Evolutionary conservation across 2,797 vertebrate species (phyloP).

Genomic region (Amniataba percoides): DNA sequence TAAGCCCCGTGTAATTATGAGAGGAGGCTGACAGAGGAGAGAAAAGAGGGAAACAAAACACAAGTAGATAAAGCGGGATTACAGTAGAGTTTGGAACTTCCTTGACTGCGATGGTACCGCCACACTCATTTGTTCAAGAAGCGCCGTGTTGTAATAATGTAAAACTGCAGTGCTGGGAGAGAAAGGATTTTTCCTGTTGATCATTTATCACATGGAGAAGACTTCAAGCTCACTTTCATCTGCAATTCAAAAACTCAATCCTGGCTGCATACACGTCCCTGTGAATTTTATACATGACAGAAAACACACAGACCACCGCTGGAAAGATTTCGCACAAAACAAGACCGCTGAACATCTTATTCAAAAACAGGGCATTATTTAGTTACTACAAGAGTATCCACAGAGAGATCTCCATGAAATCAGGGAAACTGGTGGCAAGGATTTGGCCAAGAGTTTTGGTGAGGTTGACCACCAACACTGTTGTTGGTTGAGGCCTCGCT

Average conservation of each 20-base stretch:
- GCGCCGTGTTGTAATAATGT: constrained; percentile 45
- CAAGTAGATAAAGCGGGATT: constrained; percentile 71
- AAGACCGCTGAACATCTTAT: not conserved
- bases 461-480: not conserved
- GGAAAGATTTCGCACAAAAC: not conserved
- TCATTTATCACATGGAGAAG: constrained; percentile 20
- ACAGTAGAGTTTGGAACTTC: constrained; percentile 57
- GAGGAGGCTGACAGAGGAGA: constrained; percentile 53
- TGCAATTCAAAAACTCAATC: not conserved
- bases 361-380: not conserved
- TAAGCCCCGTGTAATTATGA: constrained; percentile 73
- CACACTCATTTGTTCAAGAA: constrained; percentile 55
- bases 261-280: not conserved
- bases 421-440: constrained; percentile 1
- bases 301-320: not conserved
- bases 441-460: constrained; percentile 1
- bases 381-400: not conserved
- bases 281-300: not conserved
- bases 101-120: constrained; percentile 26
- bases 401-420: not conserved
- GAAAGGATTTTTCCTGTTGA: constrained; percentile 3
- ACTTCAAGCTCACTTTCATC: constrained; percentile 25
- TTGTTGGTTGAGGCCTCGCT: not conserved
- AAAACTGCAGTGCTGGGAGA: constrained; percentile 16
- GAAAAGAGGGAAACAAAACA: constrained; percentile 67